phyloP scores from a whole-genome alignment of 2,888 invertebrate genomes.

The Eristalis tenax region DNA sequence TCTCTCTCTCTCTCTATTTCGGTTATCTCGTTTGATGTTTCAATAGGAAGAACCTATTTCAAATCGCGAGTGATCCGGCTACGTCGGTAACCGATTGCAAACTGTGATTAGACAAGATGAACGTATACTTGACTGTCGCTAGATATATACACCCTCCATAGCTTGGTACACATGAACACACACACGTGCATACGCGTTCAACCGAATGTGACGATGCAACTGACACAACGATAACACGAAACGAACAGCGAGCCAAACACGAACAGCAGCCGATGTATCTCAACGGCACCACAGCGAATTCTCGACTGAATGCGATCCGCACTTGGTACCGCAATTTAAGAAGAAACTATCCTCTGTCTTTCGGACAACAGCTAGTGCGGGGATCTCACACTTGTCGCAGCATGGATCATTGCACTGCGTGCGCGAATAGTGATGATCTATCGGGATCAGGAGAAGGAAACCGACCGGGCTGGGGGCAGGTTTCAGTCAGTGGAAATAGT shows the following conservation, averaged over 20 bases:
- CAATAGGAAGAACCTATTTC: not conserved
- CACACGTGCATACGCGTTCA: not conserved
- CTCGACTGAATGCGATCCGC: conserved; percentile 53
- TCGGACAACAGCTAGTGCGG: conserved; percentile 25
- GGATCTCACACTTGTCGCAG: conserved; percentile 20
- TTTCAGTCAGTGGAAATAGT: conserved; percentile 3
- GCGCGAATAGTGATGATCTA: conserved; percentile 26
- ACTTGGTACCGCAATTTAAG: conserved; percentile 56
- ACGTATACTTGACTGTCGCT: conserved; percentile 15
- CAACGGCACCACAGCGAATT: conserved; percentile 57
- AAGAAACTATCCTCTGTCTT: conserved; percentile 41
- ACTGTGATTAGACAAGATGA: conserved; percentile 31
- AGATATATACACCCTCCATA: conserved; percentile 27
- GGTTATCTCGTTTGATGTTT: conserved; percentile 2
- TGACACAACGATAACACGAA: conserved; percentile 2
- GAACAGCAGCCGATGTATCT: conserved; percentile 40
- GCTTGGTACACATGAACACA: not conserved
- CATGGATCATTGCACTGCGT: conserved; percentile 60
- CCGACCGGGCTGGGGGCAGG: conserved; percentile 18
- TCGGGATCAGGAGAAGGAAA: conserved; percentile 18
- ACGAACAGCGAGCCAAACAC: conserved; percentile 7
- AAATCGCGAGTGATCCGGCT: not conserved
- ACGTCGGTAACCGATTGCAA: conserved; percentile 12
- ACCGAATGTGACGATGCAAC: not conserved
- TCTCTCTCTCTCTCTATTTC: not conserved